phyloP scores from a whole-genome alignment of 2,888 invertebrate species.

The Hydriomena furcata region DNA sequence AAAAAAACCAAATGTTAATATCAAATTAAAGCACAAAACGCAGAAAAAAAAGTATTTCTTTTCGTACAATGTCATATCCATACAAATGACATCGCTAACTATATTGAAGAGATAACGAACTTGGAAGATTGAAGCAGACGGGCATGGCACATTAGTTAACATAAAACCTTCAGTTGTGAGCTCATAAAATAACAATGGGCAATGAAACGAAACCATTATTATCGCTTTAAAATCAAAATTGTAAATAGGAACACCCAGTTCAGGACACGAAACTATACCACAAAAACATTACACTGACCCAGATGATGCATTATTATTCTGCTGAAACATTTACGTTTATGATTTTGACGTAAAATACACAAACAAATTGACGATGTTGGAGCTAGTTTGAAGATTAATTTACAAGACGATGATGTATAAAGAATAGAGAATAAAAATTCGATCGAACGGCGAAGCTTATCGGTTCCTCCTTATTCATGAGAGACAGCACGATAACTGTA shows the following conservation, averaged over 20 bases:
- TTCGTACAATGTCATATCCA: too few species aligned
- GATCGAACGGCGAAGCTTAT: too few species aligned
- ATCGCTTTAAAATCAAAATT: conserved; percentile 7
- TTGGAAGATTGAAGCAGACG: too few species aligned
- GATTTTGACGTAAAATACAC: conserved; percentile 1
- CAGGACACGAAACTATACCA: conserved; percentile 9
- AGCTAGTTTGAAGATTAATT: not conserved
- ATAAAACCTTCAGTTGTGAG: not conserved
- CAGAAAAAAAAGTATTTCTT: too few species aligned
- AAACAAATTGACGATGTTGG: not conserved
- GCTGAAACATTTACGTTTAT: conserved; percentile 7
- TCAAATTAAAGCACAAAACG: not conserved
- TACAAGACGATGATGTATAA: too few species aligned
- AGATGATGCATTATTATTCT: conserved; percentile 19
- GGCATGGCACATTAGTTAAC: not conserved
- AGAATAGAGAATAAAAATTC: too few species aligned
- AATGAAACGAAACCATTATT: conserved; percentile 6
- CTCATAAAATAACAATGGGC: not conserved
- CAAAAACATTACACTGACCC: conserved; percentile 19
- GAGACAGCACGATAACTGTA: too few species aligned
- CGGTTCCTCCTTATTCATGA: too few species aligned
- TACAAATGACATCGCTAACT: too few species aligned
- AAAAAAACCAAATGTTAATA: too few species aligned
- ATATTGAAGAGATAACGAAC: too few species aligned
- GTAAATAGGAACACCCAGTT: conserved; percentile 11